Base-by-base conservation (phyloP, 2,113 vertebrate genomes). In the Otis tarda region DNA sequence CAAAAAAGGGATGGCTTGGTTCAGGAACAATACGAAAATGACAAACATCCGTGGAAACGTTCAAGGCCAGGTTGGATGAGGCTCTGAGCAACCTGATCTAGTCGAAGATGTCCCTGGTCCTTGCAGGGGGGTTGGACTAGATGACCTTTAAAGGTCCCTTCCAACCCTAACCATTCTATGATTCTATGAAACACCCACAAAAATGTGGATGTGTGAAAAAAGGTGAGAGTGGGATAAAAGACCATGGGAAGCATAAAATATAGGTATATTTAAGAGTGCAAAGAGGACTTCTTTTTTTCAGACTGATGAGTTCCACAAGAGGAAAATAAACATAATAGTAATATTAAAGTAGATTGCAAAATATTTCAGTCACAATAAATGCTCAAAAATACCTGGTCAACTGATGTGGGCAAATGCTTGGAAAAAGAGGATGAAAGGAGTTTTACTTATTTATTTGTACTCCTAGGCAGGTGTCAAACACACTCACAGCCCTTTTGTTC, bases 181-280 rank as follows among this genome's bases (percentile, higher is more conserved):
- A 43, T 43, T 43, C 41, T 43, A 43, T 43, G 41, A 43, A 43
- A 43, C 41, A 28, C 3, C 3, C 28, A 45, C 24, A 14, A 71
- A 75, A 83, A 10, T 8, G 6, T 7, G 33, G 41, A 43, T 35
- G 6, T 61, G 24, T 53, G 64, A 49, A 59, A 56, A 76, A 57
- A 52, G 12, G 30, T 65, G 24, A 7, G 8, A 37, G 52, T 0
- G 0, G 7, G 8, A 6, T 5, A 57, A 39, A 82, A 52, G 4
- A 7, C 57, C 53, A 21, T 15, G 7, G 17, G 16, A 82, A 75
- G 7, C 10, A 63, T 55, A 77, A 89, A 47, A 77, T 35, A 52
- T 2, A 68, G 8, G 16, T 47, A 71, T 4, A 30, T 43, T 60
- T 76, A 64, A 39, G 24, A 64, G 18, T 50, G 17, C 6, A 79